These are phyloP conservation scores for Poecile montanus DNA, from an alignment of 2,797 vertebrate genomes.

Conservation along the genomic window DNA sequence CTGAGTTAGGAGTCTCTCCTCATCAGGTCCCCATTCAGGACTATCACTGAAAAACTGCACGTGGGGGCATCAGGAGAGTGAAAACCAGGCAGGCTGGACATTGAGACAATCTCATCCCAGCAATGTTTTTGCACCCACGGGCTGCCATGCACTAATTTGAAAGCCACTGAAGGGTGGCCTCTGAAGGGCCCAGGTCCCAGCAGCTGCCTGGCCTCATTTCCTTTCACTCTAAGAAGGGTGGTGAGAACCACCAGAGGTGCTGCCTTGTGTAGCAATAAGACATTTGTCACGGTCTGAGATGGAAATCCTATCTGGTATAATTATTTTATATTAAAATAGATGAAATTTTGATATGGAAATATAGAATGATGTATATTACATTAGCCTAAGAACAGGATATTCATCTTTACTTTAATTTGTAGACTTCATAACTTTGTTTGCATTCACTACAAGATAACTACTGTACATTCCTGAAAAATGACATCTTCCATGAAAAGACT, in stretches of 20 bases:
- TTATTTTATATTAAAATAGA: conserved; percentile 76
- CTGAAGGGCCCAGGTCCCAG: neutral
- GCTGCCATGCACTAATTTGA: neutral
- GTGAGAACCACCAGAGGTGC: conserved; percentile 54
- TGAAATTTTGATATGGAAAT: conserved; percentile 67
- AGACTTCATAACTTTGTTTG: conserved; percentile 65
- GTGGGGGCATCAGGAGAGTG: neutral
- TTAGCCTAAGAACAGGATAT: conserved; percentile 63
- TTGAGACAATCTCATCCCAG: neutral
- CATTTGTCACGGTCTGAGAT: conserved; percentile 42
- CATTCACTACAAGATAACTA: conserved; percentile 58
- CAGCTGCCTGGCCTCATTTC: neutral
- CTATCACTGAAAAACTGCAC: neutral
- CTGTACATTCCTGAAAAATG: conserved; percentile 61
- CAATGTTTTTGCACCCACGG: neutral
- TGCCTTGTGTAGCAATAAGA: conserved; percentile 9
- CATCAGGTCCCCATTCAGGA: neutral
- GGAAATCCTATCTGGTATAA: conserved; percentile 67
- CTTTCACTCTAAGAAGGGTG: neutral
- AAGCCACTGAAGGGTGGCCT: neutral
- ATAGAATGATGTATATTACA: conserved; percentile 44
- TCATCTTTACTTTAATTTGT: conserved; percentile 69
- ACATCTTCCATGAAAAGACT: conserved; percentile 51
- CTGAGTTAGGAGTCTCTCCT: neutral
- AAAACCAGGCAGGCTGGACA: neutral